Evolutionary conservation across 2,797 vertebrate species (phyloP).

Genomic region (Sternotherus odoratus): DNA sequence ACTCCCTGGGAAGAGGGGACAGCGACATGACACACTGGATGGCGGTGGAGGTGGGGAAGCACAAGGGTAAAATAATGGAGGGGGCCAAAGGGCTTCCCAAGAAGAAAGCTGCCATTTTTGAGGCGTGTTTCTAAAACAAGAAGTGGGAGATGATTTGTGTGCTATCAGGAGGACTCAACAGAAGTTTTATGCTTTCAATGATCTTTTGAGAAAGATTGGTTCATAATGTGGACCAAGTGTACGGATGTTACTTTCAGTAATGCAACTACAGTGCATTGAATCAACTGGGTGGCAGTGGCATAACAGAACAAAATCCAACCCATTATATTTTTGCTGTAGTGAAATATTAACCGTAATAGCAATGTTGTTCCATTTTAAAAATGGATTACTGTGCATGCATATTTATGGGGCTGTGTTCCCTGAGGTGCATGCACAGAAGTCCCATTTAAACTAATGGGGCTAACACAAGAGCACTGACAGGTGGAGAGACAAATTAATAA

Average conservation of each 20-base stretch:
- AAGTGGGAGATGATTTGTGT: background rate
- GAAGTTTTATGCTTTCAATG: background rate
- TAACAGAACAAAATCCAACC: background rate
- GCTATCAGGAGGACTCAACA: accelerated
- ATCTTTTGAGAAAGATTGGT: background rate
- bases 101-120: background rate
- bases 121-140: background rate
- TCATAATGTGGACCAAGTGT: accelerated
- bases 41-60: background rate
- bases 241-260: background rate
- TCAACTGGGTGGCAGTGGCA: background rate
- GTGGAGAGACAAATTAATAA: background rate
- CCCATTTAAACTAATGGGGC: background rate
- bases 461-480: background rate
- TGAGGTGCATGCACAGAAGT: background rate
- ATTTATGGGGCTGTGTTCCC: conserved; percentile 14
- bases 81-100: background rate
- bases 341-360: background rate
- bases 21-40: accelerated
- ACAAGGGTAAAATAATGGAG: background rate
- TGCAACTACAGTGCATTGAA: background rate
- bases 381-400: background rate
- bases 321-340: background rate
- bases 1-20: background rate
- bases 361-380: conserved; percentile 7